Percentiles rank a stretch among this genome's conserved stretches.
Conservation (phyloP, 2,888 invertebrate species). For the Aspidiotus rigidus region DNA sequence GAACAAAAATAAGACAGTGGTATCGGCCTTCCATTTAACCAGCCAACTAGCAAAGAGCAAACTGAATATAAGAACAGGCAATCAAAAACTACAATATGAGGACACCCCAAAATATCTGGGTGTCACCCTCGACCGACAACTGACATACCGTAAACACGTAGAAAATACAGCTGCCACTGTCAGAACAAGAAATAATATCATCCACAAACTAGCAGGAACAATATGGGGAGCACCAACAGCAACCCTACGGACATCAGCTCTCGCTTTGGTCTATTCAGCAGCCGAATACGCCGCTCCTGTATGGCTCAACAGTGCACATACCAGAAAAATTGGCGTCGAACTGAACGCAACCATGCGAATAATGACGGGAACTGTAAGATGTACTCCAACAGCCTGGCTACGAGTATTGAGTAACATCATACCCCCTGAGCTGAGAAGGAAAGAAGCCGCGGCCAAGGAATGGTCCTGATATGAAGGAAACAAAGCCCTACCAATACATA, state of each 20-base stretch:
- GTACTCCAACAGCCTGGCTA: slow-evolving; percentile 6
- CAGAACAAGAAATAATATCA: slow-evolving; percentile 17
- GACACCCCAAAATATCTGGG: too few species aligned
- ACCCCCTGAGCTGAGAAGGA: too few species aligned
- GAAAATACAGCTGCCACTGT: not conserved
- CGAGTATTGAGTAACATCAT: too few species aligned
- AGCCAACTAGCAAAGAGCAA: not conserved
- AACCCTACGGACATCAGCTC: slow-evolving; percentile 9
- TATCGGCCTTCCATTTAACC: too few species aligned
- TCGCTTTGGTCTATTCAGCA: slow-evolving; percentile 15
- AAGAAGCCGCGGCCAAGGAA: too few species aligned
- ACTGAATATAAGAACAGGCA: not conserved
- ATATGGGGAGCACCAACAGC: not conserved
- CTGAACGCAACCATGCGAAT: slow-evolving; percentile 5
- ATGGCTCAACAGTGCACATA: not conserved
- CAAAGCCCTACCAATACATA: too few species aligned
- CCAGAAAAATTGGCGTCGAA: too few species aligned
- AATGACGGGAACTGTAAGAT: slow-evolving; percentile 1
- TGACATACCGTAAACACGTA: not conserved
- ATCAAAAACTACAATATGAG: not conserved
- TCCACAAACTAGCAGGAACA: slow-evolving; percentile 20
- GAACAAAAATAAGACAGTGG: too few species aligned
- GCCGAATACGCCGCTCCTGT: slow-evolving; percentile 10
- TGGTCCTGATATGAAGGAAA: too few species aligned
- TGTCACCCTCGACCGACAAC: too few species aligned